Evolutionary conservation across 2,888 invertebrate genomes (phyloP), one percentile per base, ranked within the genome.

Genomic region (Eupelmus urozonus): DNA sequence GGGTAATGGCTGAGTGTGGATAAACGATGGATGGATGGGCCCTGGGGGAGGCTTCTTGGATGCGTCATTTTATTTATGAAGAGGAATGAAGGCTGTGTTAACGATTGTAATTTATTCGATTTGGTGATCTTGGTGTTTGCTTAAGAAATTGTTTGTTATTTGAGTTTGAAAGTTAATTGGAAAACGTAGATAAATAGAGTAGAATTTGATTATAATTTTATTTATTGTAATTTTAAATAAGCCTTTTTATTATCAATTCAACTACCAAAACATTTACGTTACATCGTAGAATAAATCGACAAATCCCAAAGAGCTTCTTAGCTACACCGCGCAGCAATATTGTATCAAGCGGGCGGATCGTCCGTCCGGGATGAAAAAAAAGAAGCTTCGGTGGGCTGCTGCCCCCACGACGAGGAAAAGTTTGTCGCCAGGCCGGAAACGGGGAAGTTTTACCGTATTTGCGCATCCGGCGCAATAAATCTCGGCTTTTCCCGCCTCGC

Each of bases 371-470:
- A 42, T 76, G 60, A 53, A 53, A 20, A 53, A 53, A 20, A 53
- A 53, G 53, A 45, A 45, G 45, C 4, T 9, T 4, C 4, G 13
- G 45, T 9, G 13, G 45, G 2, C 13, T 13, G 4, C 76, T 34
- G 51, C 66, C 78, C 62, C 71, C 76, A 66, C 79, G 78, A 75
- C 79, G 81, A 83, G 87, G 86, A 85, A 88, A 88, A 88, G 85
- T 89, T 89, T 87, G 65, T 85, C 87, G 85, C 84, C 85, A 86
- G 84, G 84, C 84, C 88, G 89, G 89, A 89, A 87, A 85, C 87
- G 82, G 84, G 84, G 85, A 89, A 89, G 89, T 88, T 88, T 88
- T 86, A 88, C 88, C 89, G 89, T 89, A 89, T 89, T 89, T 87
- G 88, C 88, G 86, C 88, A 88, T 89, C 89, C 89, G 89, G 87